phyloP scores from a whole-genome alignment of 1,140 invertebrate species.

The Drosophila auraria region DNA sequence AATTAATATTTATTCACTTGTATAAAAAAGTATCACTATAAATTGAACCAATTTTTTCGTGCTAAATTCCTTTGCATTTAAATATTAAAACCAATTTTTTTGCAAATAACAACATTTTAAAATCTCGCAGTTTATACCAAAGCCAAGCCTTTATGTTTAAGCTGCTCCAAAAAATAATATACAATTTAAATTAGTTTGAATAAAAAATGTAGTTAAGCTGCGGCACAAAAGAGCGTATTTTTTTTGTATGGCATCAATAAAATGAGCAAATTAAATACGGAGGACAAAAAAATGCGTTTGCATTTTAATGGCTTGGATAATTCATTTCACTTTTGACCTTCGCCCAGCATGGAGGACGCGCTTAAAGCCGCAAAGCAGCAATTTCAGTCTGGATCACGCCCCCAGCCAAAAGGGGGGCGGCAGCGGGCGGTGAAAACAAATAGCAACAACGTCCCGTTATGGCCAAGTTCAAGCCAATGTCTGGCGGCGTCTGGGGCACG shows the following conservation, averaged over 20 bases:
- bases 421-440: conserved; percentile 5
- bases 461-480: conserved; percentile 65
- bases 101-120: neutral
- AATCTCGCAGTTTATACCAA: neutral
- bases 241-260: conserved; percentile 3
- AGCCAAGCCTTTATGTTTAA: conserved; percentile 5
- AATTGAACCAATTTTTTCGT: neutral
- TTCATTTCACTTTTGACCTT: conserved; percentile 42
- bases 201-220: conserved; percentile 14
- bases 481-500: conserved; percentile 61
- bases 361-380: conserved; percentile 36
- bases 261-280: neutral
- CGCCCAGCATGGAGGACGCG: conserved; percentile 19
- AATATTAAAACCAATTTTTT: neutral
- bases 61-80: neutral
- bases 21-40: neutral
- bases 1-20: neutral
- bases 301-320: conserved; percentile 18
- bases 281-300: conserved; percentile 16
- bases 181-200: conserved; percentile 6
- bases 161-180: neutral
- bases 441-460: conserved; percentile 38
- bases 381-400: conserved; percentile 20
- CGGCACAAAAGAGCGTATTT: conserved; percentile 1
- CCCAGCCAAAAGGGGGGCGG: neutral